Evolutionary conservation across 2,888 invertebrate species (phyloP), one percentile per base, ranked within the genome.

Genomic region (Cyclophora punctaria): DNA sequence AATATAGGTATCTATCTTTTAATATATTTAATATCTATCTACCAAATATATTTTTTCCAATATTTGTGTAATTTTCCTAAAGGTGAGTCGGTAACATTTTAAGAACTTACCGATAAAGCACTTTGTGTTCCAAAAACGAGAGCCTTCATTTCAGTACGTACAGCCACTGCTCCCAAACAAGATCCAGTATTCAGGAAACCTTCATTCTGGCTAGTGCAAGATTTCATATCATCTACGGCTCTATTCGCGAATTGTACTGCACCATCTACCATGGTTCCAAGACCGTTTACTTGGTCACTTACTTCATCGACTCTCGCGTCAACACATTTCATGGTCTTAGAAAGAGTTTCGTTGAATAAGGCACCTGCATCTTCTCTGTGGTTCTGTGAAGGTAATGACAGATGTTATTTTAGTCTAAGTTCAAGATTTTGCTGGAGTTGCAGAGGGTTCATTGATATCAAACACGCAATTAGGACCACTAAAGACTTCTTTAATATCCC

Each of bases 121-220:
- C 69, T 79, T 52, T 80, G 75, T 3, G 75, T 65, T 7, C 75
- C 49, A 48, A 74, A 80, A 5, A 66, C 50, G 4, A 70, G 64
- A 33, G 71, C 73, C 49, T 72, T 75, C 47, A 78, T 56, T 65
- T 88, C 77, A n/a, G 77, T 71, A 37, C 69, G 71, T 37, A 83
- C 34, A 37, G 78, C 78, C 2, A 83, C 61, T 3, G 60, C 47
- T 42, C 75, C 80, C 34, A 88, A 64, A 46, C 87, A 88, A 4
- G 75, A 54, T 1, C 81, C 81, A 3, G 72, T 62, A 2, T 63
- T 60, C 3, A 80, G 52, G 3, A 85, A 52, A 49, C 70, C 74
- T 2, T 62, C 64, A 46, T 56, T 53, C 40, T 64, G 60, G 5
- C 66, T 64, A 0, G 76, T 72, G 48, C 87, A 88, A 43, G 67